A percentile compares a stretch with the other conserved stretches of the same genome.
These are phyloP conservation scores for Troglohyphantes excavatus DNA, from an alignment of 2,888 invertebrate genomes.

Conservation along the genomic window DNA sequence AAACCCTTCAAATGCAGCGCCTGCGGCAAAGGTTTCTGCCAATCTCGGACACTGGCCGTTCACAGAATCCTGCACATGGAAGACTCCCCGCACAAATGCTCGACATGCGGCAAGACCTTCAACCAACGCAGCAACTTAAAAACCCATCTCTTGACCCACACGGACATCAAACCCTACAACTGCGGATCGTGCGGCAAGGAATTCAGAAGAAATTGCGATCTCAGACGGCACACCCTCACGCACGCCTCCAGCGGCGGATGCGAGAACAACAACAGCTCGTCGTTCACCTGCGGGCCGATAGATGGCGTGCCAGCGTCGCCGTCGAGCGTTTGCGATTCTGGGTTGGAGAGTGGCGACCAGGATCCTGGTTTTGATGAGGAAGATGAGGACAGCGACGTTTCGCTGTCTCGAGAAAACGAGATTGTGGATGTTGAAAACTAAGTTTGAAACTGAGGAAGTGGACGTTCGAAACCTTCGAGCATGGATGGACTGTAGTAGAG, in stretches of 20 bases:
- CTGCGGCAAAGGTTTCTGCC: constrained; percentile 98
- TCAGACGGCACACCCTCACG: constrained; percentile 93
- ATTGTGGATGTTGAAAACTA: constrained; percentile 76
- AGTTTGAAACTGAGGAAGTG: too few species aligned
- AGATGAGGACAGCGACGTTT: constrained; percentile 57
- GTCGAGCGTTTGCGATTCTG: constrained; percentile 67
- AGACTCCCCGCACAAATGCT: constrained; percentile 96
- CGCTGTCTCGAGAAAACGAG: constrained; percentile 53
- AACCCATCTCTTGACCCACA: constrained; percentile 94
- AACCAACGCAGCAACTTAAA: constrained; percentile 96
- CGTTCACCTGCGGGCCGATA: constrained; percentile 38
- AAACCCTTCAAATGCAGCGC: constrained; percentile 98
- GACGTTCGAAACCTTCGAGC: too few species aligned
- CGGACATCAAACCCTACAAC: constrained; percentile 96
- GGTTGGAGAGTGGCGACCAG: constrained; percentile 74
- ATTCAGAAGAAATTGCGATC: constrained; percentile 94
- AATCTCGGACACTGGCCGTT: constrained; percentile 96
- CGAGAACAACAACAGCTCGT: constrained; percentile 56
- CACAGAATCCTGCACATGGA: constrained; percentile 97
- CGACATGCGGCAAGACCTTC: constrained; percentile 94
- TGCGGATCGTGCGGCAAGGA: constrained; percentile 94
- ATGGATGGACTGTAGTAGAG: too few species aligned
- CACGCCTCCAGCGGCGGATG: constrained; percentile 86
- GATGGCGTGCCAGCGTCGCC: constrained; percentile 65
- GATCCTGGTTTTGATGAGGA: constrained; percentile 71